Conservation (phyloP, 2,113 vertebrate species). For the Ifrita kowaldi region DNA sequence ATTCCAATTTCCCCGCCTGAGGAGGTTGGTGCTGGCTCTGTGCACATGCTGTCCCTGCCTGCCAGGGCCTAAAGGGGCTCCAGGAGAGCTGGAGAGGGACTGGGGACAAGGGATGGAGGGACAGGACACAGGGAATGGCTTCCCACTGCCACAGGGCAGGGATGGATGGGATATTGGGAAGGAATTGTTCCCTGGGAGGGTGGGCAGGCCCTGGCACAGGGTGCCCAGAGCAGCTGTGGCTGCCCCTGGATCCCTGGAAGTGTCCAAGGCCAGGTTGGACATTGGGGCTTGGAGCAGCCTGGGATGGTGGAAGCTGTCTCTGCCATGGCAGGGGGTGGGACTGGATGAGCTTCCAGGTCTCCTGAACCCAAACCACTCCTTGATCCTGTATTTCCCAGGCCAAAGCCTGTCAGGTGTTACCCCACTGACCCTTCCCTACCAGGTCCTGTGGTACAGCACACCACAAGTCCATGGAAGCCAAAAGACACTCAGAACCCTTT, state of each 20-base stretch:
- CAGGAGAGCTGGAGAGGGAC: background rate
- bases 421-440: background rate
- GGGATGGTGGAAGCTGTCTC: fast-evolving
- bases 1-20: background rate
- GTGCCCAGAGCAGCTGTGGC: background rate
- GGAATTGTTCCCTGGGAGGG: background rate
- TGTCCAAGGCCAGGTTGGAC: fast-evolving
- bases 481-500: background rate
- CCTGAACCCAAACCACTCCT: background rate
- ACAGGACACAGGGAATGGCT: background rate
- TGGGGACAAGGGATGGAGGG: background rate
- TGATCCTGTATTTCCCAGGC: background rate
- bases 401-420: background rate
- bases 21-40: background rate
- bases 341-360: fast-evolving
- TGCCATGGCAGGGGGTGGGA: background rate
- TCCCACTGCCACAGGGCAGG: background rate
- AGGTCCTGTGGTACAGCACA: fast-evolving
- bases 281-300: fast-evolving
- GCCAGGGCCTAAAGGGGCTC: fast-evolving
- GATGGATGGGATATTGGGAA: background rate
- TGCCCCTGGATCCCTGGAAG: background rate
- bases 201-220: background rate
- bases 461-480: background rate
- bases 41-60: background rate